Percentiles rank a stretch among this genome's conserved stretches.
These are phyloP conservation scores for Trichosurus vulpecula DNA, from an alignment of 2,797 vertebrate species.

Conservation along the genomic window DNA sequence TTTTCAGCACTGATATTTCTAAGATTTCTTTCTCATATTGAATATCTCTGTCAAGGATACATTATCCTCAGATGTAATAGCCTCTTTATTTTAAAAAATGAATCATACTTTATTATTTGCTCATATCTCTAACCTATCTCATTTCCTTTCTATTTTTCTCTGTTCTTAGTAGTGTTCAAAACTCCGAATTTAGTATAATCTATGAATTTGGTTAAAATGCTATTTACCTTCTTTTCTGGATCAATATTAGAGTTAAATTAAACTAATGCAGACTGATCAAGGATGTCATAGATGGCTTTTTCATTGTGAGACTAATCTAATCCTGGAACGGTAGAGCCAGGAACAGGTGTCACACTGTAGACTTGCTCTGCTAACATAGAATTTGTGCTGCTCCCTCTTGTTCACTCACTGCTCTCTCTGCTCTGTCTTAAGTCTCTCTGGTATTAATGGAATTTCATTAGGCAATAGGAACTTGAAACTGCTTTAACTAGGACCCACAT, in stretches of 20 bases:
- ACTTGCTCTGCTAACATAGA: not conserved
- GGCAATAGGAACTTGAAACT: constrained; percentile 44
- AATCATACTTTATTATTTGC: constrained; percentile 70
- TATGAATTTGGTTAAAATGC: constrained; percentile 75
- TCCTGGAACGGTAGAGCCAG: constrained; percentile 40
- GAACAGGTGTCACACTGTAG: not conserved
- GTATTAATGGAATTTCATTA: constrained; percentile 39
- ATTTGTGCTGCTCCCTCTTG: not conserved
- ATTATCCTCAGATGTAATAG: constrained; percentile 60
- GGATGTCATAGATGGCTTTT: constrained; percentile 64
- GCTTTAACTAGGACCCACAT: not conserved
- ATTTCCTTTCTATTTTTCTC: constrained; percentile 65
- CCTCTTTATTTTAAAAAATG: constrained; percentile 71
- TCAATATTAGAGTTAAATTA: constrained; percentile 26
- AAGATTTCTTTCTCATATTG: constrained; percentile 50
- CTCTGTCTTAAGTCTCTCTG: constrained; percentile 28
- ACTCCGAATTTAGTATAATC: constrained; percentile 72
- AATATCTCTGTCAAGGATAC: constrained; percentile 66
- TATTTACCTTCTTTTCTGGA: constrained; percentile 64
- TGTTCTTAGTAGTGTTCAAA: constrained; percentile 58
- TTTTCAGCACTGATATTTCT: constrained; percentile 50
- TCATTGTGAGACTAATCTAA: constrained; percentile 72
- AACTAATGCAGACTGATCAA: constrained; percentile 55
- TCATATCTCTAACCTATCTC: constrained; percentile 68
- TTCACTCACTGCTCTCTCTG: constrained; percentile 17